Evolutionary conservation across 2,888 invertebrate genomes (phyloP).

Genomic region (Xestoiulus laeticollis): DNA sequence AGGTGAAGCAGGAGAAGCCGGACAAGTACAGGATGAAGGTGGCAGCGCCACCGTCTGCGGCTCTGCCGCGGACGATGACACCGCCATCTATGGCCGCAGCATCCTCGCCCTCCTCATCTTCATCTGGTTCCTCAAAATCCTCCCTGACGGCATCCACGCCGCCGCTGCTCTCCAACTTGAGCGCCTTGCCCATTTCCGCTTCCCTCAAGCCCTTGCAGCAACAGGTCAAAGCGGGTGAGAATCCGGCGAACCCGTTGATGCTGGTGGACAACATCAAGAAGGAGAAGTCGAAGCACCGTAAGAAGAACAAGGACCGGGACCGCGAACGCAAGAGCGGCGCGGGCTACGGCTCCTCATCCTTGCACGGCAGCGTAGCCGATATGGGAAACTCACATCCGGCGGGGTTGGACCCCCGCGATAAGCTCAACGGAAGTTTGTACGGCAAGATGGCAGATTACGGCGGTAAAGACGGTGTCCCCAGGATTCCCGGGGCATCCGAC

Average conservation of each 20-base stretch:
- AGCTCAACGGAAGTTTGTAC: slow-evolving; percentile 56
- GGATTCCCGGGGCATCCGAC: slow-evolving; percentile 48
- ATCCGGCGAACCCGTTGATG: slow-evolving; percentile 61
- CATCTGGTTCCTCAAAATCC: slow-evolving; percentile 44
- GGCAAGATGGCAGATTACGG: slow-evolving; percentile 54
- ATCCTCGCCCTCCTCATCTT: slow-evolving; percentile 48
- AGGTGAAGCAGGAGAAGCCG: slow-evolving; percentile 59
- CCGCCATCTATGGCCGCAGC: background rate
- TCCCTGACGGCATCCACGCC: slow-evolving; percentile 47
- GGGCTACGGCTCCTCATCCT: background rate
- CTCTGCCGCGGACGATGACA: background rate
- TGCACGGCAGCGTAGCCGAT: slow-evolving; percentile 23
- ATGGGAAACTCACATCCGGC: background rate
- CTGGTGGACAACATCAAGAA: slow-evolving; percentile 62
- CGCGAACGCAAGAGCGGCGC: slow-evolving; percentile 49
- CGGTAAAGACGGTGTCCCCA: slow-evolving; percentile 49
- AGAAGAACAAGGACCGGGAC: slow-evolving; percentile 61
- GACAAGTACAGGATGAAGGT: slow-evolving; percentile 59
- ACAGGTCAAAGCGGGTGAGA: slow-evolving; percentile 62
- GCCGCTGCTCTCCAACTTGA: slow-evolving; percentile 50
- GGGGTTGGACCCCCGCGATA: slow-evolving; percentile 51
- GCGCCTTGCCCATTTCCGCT: slow-evolving; percentile 54
- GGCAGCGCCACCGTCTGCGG: background rate
- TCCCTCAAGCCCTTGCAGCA: slow-evolving; percentile 56
- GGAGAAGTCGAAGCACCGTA: slow-evolving; percentile 62